Base-by-base conservation (phyloP, 2,888 invertebrate species). In the Lingula anatina region DNA sequence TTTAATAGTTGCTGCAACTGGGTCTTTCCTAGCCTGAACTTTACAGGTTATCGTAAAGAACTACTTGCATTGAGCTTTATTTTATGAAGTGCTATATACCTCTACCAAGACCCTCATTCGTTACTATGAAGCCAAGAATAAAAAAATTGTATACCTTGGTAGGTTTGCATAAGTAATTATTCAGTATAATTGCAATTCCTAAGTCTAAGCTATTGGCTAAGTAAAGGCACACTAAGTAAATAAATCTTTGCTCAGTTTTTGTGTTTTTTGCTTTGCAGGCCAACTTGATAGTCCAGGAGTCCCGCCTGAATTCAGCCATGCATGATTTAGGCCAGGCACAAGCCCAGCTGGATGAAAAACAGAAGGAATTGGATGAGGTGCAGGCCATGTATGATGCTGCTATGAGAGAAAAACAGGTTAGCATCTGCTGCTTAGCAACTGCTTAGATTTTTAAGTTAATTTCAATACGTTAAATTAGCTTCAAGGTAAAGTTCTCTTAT, bases 331-430 rank as follows among this genome's bases (percentile, higher is more conserved):
- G 51, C 35, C 47, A 36, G 12, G 68, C 68, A 9, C 64, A 69
- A 49, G 57, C 57, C 12, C 53, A 55, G 35, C 52, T 69, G 37
- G 64, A 64, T 53, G 66, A 62, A 20, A 67, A 67, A 42, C 62
- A 69, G 49, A 55, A 50, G 20, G 69, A 68, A 38, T 55, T 69
- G 26, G 60, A 62, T 44, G 47, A 44, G n/a, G 66, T 66, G 2
- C 65, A 65, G 46, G 63, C 59, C 18, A 52, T 57, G 50, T 69
- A 65, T 53, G 63, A 69, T 51, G 52, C 49, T 2, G 66, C 67
- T 28, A 64, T 66, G 60, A 27, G 23, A 9, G 62, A 64, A 44
- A 64, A 66, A 53, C 76, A 79, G 80, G 82, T 75, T 54, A 44
- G 35, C 3, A n/a, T n/a, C n/a, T n/a, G n/a, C n/a, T 45, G 2